phyloP scores from a whole-genome alignment of 2,113 vertebrate species.

The Dicerorhinus sumatrensis region DNA sequence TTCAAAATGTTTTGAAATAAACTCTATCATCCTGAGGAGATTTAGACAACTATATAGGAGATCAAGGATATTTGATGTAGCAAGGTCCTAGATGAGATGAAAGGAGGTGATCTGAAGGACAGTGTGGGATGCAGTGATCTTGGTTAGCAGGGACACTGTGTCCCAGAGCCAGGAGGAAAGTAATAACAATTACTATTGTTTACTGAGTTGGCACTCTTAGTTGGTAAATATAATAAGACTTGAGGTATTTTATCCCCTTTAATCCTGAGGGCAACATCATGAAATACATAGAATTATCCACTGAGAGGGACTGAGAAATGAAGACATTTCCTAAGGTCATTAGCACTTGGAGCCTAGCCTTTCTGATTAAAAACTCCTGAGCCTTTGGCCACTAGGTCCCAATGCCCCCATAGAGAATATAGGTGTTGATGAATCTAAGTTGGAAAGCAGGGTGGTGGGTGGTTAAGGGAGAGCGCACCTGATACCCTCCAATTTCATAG shows the following conservation, averaged over 20 bases:
- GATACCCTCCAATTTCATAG: background rate
- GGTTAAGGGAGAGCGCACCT: background rate
- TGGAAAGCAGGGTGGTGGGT: background rate
- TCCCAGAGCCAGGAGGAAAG: background rate
- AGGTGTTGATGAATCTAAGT: background rate
- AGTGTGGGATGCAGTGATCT: background rate
- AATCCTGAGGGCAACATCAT: background rate
- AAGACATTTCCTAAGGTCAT: background rate
- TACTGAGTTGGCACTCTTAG: background rate
- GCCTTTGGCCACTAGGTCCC: background rate
- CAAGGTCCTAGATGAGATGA: background rate
- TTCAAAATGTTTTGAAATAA: no score
- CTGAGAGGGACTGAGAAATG: background rate
- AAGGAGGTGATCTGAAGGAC: background rate
- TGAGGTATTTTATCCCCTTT: background rate
- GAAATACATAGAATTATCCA: background rate
- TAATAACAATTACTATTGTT: background rate
- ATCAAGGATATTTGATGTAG: background rate
- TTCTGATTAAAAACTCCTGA: background rate
- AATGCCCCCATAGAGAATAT: background rate
- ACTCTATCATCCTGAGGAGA: background rate
- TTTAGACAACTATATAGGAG: background rate
- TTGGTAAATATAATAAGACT: background rate
- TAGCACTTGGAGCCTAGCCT: background rate
- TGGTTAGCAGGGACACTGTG: background rate